These are phyloP conservation scores for Rhynchopsitta pachyrhyncha DNA, from an alignment of 2,113 vertebrate genomes.

Conservation along the genomic window DNA sequence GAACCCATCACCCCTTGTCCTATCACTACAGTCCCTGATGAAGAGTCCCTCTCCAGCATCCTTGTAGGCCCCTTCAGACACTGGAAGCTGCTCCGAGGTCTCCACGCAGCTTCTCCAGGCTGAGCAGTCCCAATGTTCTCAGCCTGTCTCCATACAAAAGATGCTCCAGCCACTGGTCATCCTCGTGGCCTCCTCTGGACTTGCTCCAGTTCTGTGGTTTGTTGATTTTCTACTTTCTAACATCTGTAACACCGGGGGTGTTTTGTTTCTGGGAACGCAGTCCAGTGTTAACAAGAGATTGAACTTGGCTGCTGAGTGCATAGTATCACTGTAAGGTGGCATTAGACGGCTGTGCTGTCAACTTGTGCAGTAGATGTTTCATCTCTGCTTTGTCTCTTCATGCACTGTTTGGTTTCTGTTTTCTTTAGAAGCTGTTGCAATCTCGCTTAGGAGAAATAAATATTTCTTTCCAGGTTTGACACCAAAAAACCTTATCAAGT, in stretches of 20 bases:
- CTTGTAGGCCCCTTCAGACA: not conserved
- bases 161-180: not conserved
- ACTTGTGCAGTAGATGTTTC: not conserved
- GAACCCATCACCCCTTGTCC: no score
- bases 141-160: not conserved
- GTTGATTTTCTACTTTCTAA: not conserved
- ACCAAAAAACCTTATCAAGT: slow-evolving; percentile 77
- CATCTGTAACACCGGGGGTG: not conserved
- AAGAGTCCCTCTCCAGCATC: no score
- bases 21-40: no score
- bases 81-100: not conserved
- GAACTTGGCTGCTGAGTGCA: not conserved
- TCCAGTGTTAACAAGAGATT: not conserved
- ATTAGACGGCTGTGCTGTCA: not conserved
- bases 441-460: not conserved
- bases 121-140: not conserved
- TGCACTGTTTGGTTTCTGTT: not conserved
- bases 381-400: not conserved
- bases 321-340: not conserved
- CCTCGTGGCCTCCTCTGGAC: not conserved
- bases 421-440: not conserved
- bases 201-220: not conserved
- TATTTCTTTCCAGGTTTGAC: slow-evolving; percentile 81
- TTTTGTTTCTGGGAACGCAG: not conserved
- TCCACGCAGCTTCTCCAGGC: not conserved